These are phyloP conservation scores for Eristalis tenax DNA, from an alignment of 2,888 invertebrate species.

Conservation along the genomic window DNA sequence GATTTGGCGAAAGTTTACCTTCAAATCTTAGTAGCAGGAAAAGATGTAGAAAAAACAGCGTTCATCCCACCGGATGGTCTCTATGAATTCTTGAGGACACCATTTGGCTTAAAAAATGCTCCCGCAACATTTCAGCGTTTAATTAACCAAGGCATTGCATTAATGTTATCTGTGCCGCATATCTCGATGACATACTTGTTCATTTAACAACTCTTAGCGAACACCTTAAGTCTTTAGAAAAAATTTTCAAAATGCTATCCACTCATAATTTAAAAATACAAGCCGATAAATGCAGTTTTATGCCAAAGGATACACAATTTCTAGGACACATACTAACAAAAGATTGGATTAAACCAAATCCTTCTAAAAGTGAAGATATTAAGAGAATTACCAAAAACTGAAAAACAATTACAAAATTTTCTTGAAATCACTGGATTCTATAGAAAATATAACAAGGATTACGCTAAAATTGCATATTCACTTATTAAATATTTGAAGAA, in stretches of 20 bases:
- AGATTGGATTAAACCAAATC: not conserved
- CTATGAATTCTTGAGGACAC: slow-evolving; percentile 1
- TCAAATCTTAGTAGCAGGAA: slow-evolving; percentile 1
- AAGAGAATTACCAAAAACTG: not conserved
- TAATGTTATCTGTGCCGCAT: no score
- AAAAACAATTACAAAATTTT: no score
- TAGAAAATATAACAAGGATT: no score
- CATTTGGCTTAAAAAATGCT: not conserved
- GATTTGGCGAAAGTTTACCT: slow-evolving; percentile 46
- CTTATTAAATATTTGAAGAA: no score
- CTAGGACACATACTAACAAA: not conserved
- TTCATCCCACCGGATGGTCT: not conserved
- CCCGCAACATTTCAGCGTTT: not conserved
- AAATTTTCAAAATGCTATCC: not conserved
- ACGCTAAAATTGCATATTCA: no score
- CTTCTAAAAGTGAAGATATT: not conserved
- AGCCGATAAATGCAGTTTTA: not conserved
- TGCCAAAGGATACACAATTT: not conserved
- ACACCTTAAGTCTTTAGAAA: no score
- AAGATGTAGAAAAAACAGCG: slow-evolving; percentile 11
- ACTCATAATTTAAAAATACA: not conserved
- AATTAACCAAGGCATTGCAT: no score
- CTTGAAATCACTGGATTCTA: no score
- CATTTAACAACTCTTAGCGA: not conserved
- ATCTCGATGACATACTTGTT: not conserved